phyloP scores from a whole-genome alignment of 2,797 vertebrate genomes.

The Acanthopagrus latus region DNA sequence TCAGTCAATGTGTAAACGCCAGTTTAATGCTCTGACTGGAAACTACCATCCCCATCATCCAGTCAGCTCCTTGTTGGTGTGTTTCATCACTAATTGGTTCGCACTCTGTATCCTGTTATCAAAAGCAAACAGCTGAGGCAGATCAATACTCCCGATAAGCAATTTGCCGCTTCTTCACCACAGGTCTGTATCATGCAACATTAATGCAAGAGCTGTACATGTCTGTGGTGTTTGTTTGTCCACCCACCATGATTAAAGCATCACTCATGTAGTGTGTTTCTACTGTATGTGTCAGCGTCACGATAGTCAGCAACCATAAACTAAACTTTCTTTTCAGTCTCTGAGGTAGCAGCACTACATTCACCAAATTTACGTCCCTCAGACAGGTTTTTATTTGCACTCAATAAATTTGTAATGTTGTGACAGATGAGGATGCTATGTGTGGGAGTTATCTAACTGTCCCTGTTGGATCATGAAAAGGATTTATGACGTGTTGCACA shows the following conservation, averaged over 20 bases:
- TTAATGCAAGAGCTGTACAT: not conserved
- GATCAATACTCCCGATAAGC: constrained; percentile 23
- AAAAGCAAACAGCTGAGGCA: not conserved
- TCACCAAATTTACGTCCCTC: constrained; percentile 23
- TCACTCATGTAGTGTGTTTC: too few species aligned
- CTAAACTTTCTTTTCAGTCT: constrained; percentile 6
- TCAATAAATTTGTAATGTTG: constrained; percentile 49
- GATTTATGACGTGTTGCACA: constrained; percentile 50
- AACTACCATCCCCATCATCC: too few species aligned
- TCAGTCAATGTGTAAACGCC: too few species aligned
- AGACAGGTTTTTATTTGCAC: constrained; percentile 49
- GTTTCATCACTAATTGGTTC: not conserved
- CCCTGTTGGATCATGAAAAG: constrained; percentile 44
- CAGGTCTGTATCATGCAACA: not conserved
- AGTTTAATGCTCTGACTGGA: too few species aligned
- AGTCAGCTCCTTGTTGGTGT: not conserved
- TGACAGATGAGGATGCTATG: constrained; percentile 49
- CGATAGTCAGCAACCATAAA: constrained; percentile 29
- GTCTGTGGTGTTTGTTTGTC: not conserved
- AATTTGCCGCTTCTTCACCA: constrained; percentile 8
- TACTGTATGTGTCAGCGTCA: not conserved
- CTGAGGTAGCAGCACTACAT: constrained; percentile 9
- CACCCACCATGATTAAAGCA: not conserved
- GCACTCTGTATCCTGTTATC: not conserved
- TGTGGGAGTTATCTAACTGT: constrained; percentile 42